These are phyloP conservation scores for Chymomyza costata DNA, from an alignment of 1,140 invertebrate species.

Conservation along the genomic window DNA sequence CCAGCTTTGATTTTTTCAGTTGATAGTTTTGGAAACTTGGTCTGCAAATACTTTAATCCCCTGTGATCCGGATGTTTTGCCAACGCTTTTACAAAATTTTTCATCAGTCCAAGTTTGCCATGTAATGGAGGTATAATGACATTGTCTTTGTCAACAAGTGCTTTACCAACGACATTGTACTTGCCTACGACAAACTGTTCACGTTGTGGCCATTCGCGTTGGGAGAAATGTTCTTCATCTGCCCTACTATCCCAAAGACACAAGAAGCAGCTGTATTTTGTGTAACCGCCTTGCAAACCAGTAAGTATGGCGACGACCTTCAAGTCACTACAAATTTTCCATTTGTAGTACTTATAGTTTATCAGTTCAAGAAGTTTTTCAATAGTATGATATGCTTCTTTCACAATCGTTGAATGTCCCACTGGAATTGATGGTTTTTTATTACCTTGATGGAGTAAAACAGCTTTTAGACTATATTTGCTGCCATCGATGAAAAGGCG, in stretches of 20 bases:
- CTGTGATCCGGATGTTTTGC: constrained; percentile 1
- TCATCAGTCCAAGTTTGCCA: constrained; percentile 62
- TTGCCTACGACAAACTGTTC: constrained; percentile 40
- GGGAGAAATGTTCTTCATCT: constrained; percentile 49
- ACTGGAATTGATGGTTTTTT: constrained; percentile 37
- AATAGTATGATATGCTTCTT: constrained; percentile 45
- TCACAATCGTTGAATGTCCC: constrained; percentile 35
- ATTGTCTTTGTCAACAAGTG: constrained; percentile 52
- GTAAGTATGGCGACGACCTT: constrained; percentile 69
- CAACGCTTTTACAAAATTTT: constrained; percentile 13
- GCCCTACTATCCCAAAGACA: constrained; percentile 75
- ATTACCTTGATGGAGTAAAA: constrained; percentile 44
- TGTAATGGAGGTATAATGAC: constrained; percentile 69
- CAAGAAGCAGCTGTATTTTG: constrained; percentile 74
- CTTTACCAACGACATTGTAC: constrained; percentile 58
- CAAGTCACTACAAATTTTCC: constrained; percentile 65
- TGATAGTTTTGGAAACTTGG: constrained; percentile 11
- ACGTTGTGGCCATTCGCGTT: constrained; percentile 53
- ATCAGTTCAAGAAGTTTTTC: constrained; percentile 44
- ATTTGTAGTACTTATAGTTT: constrained; percentile 60
- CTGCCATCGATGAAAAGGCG: constrained; percentile 49
- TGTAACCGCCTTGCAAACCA: constrained; percentile 74
- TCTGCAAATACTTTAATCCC: not conserved
- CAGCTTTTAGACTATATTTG: constrained; percentile 52
- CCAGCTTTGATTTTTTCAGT: too few species aligned